phyloP scores from a whole-genome alignment of 35 echinoderm and acorn worm species.

The Anneissia japonica region DNA sequence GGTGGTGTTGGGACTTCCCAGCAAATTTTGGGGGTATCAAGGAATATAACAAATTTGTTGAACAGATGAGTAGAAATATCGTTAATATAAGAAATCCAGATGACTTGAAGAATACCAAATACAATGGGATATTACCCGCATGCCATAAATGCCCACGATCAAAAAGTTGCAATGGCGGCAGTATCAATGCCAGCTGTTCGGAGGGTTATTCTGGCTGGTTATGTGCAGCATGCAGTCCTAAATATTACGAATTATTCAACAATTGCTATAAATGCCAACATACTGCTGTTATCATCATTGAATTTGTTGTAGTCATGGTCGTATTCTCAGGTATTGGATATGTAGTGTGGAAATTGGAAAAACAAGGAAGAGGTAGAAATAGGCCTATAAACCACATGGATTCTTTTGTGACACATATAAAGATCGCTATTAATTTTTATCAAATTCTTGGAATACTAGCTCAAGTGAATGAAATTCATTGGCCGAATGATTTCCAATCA shows the following conservation, averaged over 20 bases:
- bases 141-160: not conserved
- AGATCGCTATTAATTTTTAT: not conserved
- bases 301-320: not conserved
- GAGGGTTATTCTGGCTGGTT: not conserved
- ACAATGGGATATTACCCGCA: not conserved
- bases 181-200: not conserved
- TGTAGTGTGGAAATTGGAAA: not conserved
- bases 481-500: not conserved
- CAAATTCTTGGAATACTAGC: not conserved
- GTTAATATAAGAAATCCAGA: not conserved
- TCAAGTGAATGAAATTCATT: not conserved
- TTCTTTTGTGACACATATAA: not conserved
- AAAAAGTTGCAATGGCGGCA: not conserved
- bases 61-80: not conserved
- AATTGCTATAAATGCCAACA: not conserved
- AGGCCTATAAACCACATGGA: not conserved
- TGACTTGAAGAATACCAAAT: not conserved
- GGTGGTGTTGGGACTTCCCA: not conserved
- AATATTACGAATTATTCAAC: not conserved
- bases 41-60: not conserved
- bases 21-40: not conserved
- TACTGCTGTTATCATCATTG: not conserved
- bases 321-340: not conserved
- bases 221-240: not conserved
- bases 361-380: too few species aligned